Conservation (phyloP, 2,113 vertebrate species). For the Tachycineta bicolor region DNA sequence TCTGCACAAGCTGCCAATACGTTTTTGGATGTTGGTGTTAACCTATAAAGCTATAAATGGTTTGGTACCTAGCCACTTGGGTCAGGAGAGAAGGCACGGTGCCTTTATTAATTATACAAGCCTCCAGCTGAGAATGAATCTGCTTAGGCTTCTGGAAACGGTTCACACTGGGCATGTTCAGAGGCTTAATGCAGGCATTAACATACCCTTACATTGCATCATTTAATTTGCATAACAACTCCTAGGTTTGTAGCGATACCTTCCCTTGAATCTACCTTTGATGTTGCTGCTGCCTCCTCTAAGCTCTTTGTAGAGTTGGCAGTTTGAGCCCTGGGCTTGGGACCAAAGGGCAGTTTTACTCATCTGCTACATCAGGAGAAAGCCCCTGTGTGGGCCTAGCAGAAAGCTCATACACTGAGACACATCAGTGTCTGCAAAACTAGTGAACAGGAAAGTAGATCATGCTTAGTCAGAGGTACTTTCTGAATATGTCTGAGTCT, state of each 20-base stretch:
- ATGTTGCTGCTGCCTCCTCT: not conserved
- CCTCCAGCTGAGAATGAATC: constrained; percentile 65
- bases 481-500: not conserved
- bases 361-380: not conserved
- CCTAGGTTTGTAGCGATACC: not conserved
- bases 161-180: constrained; percentile 59
- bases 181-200: constrained; percentile 45
- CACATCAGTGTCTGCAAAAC: not conserved
- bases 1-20: constrained; percentile 44
- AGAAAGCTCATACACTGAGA: not conserved
- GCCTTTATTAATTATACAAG: constrained; percentile 66
- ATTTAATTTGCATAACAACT: constrained; percentile 44
- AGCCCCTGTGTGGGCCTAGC: not conserved
- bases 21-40: constrained; percentile 59
- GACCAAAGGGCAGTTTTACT: not conserved
- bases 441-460: not conserved
- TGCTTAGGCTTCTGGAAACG: constrained; percentile 41
- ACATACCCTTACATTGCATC: constrained; percentile 34
- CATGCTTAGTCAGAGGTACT: constrained; percentile 3
- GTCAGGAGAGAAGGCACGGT: constrained; percentile 31
- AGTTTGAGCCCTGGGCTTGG: not conserved
- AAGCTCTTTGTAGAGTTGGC: not conserved
- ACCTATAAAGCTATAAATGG: constrained; percentile 63
- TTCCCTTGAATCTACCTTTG: constrained; percentile 18
- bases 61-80: constrained; percentile 60